These are phyloP conservation scores for Tethya wilhelma DNA, from an alignment of 37 sponge, comb jelly and placozoan genomes.

Conservation along the genomic window DNA sequence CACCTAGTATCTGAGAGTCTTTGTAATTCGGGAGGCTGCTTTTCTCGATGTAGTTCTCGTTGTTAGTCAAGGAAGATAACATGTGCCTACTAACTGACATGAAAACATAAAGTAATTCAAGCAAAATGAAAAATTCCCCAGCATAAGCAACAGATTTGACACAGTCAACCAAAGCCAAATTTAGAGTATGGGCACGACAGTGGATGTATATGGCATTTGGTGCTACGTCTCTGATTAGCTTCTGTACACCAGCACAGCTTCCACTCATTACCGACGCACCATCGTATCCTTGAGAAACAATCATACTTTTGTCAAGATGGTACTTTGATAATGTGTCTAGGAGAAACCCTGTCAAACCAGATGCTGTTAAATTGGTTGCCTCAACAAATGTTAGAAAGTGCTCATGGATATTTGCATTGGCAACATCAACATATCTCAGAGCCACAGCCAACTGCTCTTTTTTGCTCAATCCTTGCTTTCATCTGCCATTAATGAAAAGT, in stretches of 20 bases:
- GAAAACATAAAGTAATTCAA: conserved; percentile 34
- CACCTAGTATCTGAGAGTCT: conserved; percentile 35
- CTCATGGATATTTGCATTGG: conserved; percentile 30
- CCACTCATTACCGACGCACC: conserved; percentile 56
- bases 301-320: conserved; percentile 17
- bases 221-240: conserved; percentile 22
- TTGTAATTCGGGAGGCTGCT: conserved; percentile 32
- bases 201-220: too few relatives aligned
- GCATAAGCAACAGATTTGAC: conserved; percentile 13
- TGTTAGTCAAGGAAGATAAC: conserved; percentile 34
- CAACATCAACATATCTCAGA: conserved; percentile 30
- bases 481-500: conserved; percentile 36
- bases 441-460: conserved; percentile 2
- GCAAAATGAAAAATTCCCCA: conserved; percentile 39
- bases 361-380: conserved; percentile 13
- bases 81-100: conserved; percentile 36
- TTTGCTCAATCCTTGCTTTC: conserved; percentile 30
- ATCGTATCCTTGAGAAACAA: conserved; percentile 48
- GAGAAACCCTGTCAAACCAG: conserved; percentile 30
- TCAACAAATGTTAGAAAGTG: conserved; percentile 33
- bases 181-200: too few relatives aligned
- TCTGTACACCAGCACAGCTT: conserved; percentile 35
- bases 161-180: conserved; percentile 25
- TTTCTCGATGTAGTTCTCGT: conserved; percentile 42
- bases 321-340: conserved; percentile 15